A percentile compares a stretch with the other conserved stretches of the same genome.
Conservation (phyloP, 92 coral and sea anemone genomes). For the Epizoanthus ramosus region DNA sequence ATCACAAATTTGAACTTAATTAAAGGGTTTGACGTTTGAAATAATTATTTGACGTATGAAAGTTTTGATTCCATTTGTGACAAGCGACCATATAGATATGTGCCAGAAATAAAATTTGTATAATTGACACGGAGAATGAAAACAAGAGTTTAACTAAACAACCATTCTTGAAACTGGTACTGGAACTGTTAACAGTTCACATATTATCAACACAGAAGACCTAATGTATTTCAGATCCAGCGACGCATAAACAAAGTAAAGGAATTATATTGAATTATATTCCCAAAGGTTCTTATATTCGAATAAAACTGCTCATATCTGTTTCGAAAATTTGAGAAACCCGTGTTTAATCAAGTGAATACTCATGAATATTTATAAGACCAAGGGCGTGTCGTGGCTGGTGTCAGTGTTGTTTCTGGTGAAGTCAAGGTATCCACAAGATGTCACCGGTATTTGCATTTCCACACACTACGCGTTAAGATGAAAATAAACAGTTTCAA, state of each 20-base stretch:
- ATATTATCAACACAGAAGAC: not conserved
- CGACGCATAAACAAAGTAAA: not conserved
- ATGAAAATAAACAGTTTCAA: conserved; percentile 21
- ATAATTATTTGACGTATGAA: not conserved
- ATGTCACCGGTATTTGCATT: conserved; percentile 27
- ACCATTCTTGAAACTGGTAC: not conserved
- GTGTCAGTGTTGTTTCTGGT: conserved; percentile 1
- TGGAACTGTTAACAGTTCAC: not conserved
- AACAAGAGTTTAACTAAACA: not conserved
- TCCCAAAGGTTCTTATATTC: too few relatives aligned
- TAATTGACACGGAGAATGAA: not conserved
- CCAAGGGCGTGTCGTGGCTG: not conserved
- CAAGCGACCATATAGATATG: not conserved
- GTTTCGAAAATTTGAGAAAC: not conserved
- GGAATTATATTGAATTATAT: too few relatives aligned
- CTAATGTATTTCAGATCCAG: not conserved
- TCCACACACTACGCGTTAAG: conserved; percentile 27
- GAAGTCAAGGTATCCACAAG: not conserved
- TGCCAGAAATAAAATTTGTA: not conserved
- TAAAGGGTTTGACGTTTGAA: conserved; percentile 10
- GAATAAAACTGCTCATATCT: not conserved
- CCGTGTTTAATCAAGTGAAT: not conserved
- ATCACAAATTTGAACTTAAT: not conserved
- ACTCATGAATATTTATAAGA: conserved; percentile 28
- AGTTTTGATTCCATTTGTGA: not conserved